These are phyloP conservation scores for Coboldia fuscipes DNA, from an alignment of 1,140 invertebrate genomes.

Conservation along the genomic window DNA sequence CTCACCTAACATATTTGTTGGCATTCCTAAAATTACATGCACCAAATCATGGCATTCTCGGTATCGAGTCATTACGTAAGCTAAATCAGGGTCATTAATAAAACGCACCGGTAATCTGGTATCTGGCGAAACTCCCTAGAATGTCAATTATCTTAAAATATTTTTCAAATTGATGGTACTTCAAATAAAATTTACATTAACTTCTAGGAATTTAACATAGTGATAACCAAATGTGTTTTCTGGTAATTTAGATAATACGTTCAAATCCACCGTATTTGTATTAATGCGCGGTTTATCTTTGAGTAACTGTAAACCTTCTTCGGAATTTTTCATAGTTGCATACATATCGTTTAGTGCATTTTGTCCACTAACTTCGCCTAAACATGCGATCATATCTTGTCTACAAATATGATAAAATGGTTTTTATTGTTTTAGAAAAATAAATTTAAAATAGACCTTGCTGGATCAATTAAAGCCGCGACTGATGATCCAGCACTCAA, in stretches of 20 bases:
- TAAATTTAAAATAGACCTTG: constrained; percentile 10
- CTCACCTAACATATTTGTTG: constrained; percentile 83
- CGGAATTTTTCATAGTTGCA: constrained; percentile 25
- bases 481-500: constrained; percentile 60
- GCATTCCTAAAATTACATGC: constrained; percentile 79
- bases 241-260: constrained; percentile 45
- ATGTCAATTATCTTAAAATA: constrained; percentile 2
- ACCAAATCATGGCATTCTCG: constrained; percentile 90
- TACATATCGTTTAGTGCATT: constrained; percentile 46
- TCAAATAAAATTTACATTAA: constrained; percentile 34
- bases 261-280: constrained; percentile 56
- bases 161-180: constrained; percentile 2
- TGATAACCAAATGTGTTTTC: constrained; percentile 60
- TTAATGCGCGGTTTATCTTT: constrained; percentile 69
- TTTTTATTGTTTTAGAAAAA: not conserved
- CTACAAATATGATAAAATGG: constrained; percentile 17
- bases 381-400: constrained; percentile 83
- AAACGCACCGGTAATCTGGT: constrained; percentile 72
- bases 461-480: constrained; percentile 49
- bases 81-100: constrained; percentile 72
- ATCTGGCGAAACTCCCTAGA: constrained; percentile 79
- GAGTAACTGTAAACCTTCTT: constrained; percentile 52
- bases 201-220: constrained; percentile 62
- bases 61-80: constrained; percentile 94
- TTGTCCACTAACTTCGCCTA: constrained; percentile 74